Evolutionary conservation across 2,797 vertebrate genomes (phyloP).

Genomic region (Myotis findleyi): DNA sequence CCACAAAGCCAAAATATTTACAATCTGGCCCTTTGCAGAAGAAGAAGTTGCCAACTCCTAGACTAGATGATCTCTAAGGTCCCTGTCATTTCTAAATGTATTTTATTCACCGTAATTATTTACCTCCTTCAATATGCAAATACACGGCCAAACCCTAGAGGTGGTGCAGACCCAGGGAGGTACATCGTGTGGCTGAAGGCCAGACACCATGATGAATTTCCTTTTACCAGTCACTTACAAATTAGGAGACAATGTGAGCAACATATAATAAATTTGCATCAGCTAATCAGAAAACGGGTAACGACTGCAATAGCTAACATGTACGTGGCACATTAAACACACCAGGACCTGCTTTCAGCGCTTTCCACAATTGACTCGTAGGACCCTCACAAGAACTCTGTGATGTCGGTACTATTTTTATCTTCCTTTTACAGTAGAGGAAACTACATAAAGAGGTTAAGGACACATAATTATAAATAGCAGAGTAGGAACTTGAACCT

Average conservation of each 20-base stretch:
- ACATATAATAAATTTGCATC: neutral
- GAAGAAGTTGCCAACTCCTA: neutral
- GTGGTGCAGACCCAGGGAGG: neutral
- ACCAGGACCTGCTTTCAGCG: neutral
- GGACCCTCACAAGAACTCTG: neutral
- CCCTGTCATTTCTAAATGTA: neutral
- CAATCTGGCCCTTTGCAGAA: neutral
- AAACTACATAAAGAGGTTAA: neutral
- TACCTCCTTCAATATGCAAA: neutral
- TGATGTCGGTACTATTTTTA: neutral
- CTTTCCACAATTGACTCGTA: neutral
- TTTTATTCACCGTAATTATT: neutral
- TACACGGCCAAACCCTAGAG: neutral
- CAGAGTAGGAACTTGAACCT: neutral
- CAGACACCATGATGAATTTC: neutral
- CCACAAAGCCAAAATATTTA: slow-evolving; percentile 43
- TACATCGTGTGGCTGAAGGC: neutral
- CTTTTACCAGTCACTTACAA: neutral
- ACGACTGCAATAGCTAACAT: neutral
- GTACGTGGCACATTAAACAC: neutral
- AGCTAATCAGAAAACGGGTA: neutral
- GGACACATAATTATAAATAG: neutral
- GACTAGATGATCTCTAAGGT: neutral
- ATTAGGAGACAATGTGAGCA: neutral
- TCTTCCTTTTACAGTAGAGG: neutral